Evolutionary conservation across 2,797 vertebrate genomes (phyloP).

Genomic region (Molossus molossus): DNA sequence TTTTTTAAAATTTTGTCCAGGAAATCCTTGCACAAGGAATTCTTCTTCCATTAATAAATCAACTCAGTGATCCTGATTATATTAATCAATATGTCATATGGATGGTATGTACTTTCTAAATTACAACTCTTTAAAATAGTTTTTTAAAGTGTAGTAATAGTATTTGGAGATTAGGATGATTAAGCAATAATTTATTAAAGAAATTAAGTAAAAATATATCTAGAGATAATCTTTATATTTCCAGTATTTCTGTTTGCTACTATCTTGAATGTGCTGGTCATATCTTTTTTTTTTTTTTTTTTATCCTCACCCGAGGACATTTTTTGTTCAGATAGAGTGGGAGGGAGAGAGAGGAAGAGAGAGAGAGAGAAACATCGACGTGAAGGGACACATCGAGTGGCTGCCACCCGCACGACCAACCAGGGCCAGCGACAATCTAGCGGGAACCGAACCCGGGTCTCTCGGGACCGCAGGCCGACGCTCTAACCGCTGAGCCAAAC

Average conservation of each 20-base stretch:
- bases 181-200: conserved; percentile 49
- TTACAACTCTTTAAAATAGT: conserved; percentile 35
- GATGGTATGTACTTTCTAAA: conserved; percentile 94
- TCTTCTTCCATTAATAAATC: conserved; percentile 98
- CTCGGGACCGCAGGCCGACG: too few relatives aligned
- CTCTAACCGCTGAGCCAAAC: too few relatives aligned
- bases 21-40: conserved; percentile 98
- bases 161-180: background rate
- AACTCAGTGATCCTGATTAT: conserved; percentile 99
- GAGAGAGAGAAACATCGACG: too few relatives aligned
- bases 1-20: conserved; percentile 88
- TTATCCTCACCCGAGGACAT: too few relatives aligned
- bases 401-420: too few relatives aligned
- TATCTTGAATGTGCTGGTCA: background rate
- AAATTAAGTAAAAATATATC: conserved; percentile 63
- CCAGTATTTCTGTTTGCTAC: too few relatives aligned
- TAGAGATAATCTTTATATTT: conserved; percentile 60
- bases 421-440: too few relatives aligned
- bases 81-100: conserved; percentile 99
- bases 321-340: too few relatives aligned
- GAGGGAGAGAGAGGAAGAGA: too few relatives aligned
- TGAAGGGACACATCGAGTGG: too few relatives aligned
- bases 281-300: too few relatives aligned
- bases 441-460: too few relatives aligned
- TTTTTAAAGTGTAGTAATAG: conserved; percentile 45